Conservation (phyloP, 92 coral and sea anemone species). For the Plumapathes pennacea region DNA sequence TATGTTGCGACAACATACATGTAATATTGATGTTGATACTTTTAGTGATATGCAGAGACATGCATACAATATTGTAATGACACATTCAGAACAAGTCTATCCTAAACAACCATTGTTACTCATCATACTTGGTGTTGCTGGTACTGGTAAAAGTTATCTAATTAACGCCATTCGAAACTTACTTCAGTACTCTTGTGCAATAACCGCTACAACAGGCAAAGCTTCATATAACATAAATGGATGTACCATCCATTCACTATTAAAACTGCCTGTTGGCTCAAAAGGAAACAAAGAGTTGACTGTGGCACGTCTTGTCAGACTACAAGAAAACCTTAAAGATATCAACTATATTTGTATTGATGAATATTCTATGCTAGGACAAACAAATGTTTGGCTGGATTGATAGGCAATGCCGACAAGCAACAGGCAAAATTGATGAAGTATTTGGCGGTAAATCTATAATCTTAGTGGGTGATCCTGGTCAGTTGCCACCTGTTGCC, state of each 20-base stretch:
- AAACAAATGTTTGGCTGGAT: constrained; percentile 54
- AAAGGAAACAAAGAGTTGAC: constrained; percentile 38
- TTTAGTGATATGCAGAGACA: constrained; percentile 36
- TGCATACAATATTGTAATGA: constrained; percentile 34
- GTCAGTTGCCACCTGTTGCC: constrained; percentile 46
- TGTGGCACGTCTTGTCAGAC: constrained; percentile 21
- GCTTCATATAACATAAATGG: constrained; percentile 20
- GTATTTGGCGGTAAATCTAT: constrained; percentile 52
- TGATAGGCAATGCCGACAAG: constrained; percentile 46
- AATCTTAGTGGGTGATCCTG: constrained; percentile 43
- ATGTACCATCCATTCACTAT: constrained; percentile 10
- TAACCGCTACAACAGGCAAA: constrained; percentile 36
- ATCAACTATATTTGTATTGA: constrained; percentile 29
- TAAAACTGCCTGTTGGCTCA: constrained; percentile 26
- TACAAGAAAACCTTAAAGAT: constrained; percentile 29
- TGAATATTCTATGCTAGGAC: constrained; percentile 54
- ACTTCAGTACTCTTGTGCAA: constrained; percentile 17
- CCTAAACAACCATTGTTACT: constrained; percentile 46
- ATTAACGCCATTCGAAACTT: constrained; percentile 29
- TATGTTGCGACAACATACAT: background rate
- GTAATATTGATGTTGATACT: constrained; percentile 17
- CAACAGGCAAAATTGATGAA: constrained; percentile 32
- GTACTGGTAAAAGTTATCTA: constrained; percentile 35
- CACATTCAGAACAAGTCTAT: constrained; percentile 11
- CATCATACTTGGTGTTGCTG: constrained; percentile 32